Base-by-base conservation (phyloP, 1,140 invertebrate species). In the Heliconius hermathena region DNA sequence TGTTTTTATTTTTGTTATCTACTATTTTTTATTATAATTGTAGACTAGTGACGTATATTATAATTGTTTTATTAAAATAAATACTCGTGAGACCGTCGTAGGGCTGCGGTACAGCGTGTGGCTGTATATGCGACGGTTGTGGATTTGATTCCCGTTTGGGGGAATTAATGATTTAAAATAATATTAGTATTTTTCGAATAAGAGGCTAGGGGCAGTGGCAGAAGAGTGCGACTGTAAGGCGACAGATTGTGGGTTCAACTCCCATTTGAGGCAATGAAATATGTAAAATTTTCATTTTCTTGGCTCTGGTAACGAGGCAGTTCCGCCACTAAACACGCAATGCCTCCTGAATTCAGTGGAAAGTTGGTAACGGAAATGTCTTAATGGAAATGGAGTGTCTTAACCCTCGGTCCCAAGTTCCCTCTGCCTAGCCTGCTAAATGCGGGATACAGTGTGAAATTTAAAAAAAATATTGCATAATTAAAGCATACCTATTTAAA, bases 1-100 rank as follows among this genome's bases (percentile, higher is more conserved):
- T 33, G 22, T 36, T 72, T 72, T 72, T 66, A 26, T 66, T 29
- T 66, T 66, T 66, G n/a, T 26, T 66, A 66, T 66, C 60, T 26
- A 22, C 22, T n/a, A 22, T 57, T 66, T 66, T 29, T 26, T 29
- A 29, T 22, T 29, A 66, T 66, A 66, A 66, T 26, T 26, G 29
- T 66, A 66, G 4, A 26, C 1, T 9, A 16, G 13, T 66, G 22
- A 66, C 60, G 60, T 66, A 8, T 29, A 13, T n/a, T 57, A 9
- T 57, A 22, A n/a, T 11, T 54, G 16, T 20, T 54, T n/a, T n/a
- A 54, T n/a, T 20, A 54, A n/a, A 54, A 54, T 8, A 54, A 8
- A 54, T 46, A 46, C 41, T 4, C 41, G 13, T 16, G 13, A 54
- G 5, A 20, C 4, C 20, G 18, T 52, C 16, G 49, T 20, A 13